A percentile compares a stretch with the other conserved stretches of the same genome.
These are phyloP conservation scores for Tetragnatha versicolor DNA, from an alignment of 1,140 invertebrate species.

Conservation along the genomic window DNA sequence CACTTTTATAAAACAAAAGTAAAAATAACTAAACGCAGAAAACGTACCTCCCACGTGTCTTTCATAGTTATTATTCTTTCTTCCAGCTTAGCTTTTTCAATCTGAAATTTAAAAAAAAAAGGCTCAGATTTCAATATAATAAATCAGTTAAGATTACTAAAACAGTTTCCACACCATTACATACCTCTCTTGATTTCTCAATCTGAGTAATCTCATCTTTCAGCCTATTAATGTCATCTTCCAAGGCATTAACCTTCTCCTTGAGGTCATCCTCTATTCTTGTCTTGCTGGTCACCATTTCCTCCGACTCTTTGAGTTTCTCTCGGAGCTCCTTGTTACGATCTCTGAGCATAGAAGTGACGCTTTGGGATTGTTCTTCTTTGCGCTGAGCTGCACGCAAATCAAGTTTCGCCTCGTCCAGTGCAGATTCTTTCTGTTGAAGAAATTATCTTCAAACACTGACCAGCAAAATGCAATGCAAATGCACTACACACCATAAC, in stretches of 20 bases:
- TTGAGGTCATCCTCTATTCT: constrained; percentile 23
- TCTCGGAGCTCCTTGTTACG: constrained; percentile 48
- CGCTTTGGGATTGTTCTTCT: constrained; percentile 69
- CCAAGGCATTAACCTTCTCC: constrained; percentile 56
- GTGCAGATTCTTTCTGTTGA: constrained; percentile 70
- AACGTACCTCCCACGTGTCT: constrained; percentile 62
- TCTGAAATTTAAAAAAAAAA: constrained; percentile 28
- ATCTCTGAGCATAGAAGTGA: constrained; percentile 14
- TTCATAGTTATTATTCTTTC: constrained; percentile 51
- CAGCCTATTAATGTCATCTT: constrained; percentile 60
- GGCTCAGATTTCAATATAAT: background rate
- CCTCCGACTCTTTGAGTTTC: constrained; percentile 55
- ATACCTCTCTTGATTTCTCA: constrained; percentile 64
- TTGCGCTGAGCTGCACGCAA: constrained; percentile 72
- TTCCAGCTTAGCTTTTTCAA: constrained; percentile 49
- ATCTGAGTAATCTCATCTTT: constrained; percentile 63
- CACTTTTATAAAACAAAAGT: background rate
- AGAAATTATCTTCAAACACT: no score
- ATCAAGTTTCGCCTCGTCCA: constrained; percentile 73
- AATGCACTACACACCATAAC: no score
- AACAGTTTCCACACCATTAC: no score
- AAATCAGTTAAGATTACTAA: no score
- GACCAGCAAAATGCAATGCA: no score
- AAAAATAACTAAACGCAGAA: background rate
- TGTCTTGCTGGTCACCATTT: constrained; percentile 51